Evolutionary conservation across 2,113 vertebrate species (phyloP).

Genomic region (Gallinago undulata): DNA sequence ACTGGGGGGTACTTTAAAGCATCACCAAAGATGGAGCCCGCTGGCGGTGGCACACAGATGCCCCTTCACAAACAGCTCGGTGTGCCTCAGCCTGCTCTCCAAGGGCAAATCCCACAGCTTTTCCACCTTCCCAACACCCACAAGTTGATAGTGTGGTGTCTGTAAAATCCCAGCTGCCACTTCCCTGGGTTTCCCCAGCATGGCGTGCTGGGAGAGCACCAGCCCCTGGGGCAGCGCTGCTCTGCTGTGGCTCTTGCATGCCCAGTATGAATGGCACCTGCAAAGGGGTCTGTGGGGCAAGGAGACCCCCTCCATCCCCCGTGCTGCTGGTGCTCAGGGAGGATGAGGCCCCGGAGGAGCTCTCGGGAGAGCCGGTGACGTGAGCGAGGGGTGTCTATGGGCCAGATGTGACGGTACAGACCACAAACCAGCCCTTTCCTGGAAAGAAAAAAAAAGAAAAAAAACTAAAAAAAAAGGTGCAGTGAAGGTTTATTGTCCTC

Average conservation of each 20-base stretch:
- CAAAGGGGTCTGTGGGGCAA: rapidly evolving
- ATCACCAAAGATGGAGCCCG: rapidly evolving
- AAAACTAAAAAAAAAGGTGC: background rate
- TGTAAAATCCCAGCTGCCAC: background rate
- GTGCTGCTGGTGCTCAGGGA: background rate
- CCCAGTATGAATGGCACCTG: rapidly evolving
- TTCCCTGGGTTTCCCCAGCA: background rate
- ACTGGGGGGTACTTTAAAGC: background rate
- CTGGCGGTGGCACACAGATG: background rate
- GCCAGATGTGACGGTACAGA: rapidly evolving
- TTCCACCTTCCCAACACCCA: background rate
- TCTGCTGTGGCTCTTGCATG: rapidly evolving
- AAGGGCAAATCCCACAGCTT: background rate
- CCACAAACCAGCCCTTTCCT: background rate
- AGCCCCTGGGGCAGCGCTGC: background rate
- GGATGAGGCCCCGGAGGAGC: rapidly evolving
- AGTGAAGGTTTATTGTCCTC: background rate
- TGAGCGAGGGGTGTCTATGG: rapidly evolving
- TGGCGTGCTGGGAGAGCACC: rapidly evolving
- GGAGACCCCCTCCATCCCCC: background rate
- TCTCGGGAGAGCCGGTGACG: background rate
- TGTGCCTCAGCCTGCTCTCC: background rate
- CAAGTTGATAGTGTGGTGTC: background rate
- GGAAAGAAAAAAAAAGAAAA: background rate
- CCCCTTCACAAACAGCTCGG: background rate